Base-by-base conservation (phyloP, 2,797 vertebrate genomes). In the Rhabdophis nuchalis region DNA sequence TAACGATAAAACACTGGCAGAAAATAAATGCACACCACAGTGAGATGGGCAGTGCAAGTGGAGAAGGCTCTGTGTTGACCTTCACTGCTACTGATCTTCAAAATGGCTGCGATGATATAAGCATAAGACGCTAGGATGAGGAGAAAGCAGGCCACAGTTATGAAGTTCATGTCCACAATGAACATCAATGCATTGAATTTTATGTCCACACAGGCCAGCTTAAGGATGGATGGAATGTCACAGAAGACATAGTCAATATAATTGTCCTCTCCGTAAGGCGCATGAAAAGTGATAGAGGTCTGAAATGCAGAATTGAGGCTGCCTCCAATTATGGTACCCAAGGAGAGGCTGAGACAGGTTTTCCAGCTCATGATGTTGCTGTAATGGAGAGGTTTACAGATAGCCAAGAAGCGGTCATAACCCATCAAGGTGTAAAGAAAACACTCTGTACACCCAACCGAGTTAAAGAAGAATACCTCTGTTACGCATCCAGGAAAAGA, bases 61-160 rank as follows among this genome's bases (percentile, higher is more conserved):
- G 95, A 96, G 87, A 96, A 95, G 90, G 95, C 93, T 89, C 94
- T 95, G 32, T 7, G 90, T 72, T 88, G 93, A 13, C 94, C 94
- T 53, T 95, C 94, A 0, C 56, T 90, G 0, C 94, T 96, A 58
- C 92, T 95, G 29, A 96, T 96, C 64, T 90, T 93, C 85, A 96
- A 85, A 90, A 96, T 95, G 54, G 93, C 91, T 0, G 36, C 0
- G 0, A 95, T 5, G 12, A 96, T 96, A 12, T 95, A 94, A 0
- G 91, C 87, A 0, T 96, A 96, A 50, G 94, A 96, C 25, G 93
- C 68, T 86, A 95, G 60, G 5, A 96, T 91, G 11, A 95, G 91
- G 7, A 89, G 90, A 12, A 95, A 94, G 13, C 92, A 95, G 10
- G 88, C 25, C 20, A 95, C 90, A 14, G 93, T 85, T 29, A 95